Evolutionary conservation across 1,140 invertebrate species (phyloP), one percentile per base, ranked within the genome.

Genomic region (Antheraea pernyi): DNA sequence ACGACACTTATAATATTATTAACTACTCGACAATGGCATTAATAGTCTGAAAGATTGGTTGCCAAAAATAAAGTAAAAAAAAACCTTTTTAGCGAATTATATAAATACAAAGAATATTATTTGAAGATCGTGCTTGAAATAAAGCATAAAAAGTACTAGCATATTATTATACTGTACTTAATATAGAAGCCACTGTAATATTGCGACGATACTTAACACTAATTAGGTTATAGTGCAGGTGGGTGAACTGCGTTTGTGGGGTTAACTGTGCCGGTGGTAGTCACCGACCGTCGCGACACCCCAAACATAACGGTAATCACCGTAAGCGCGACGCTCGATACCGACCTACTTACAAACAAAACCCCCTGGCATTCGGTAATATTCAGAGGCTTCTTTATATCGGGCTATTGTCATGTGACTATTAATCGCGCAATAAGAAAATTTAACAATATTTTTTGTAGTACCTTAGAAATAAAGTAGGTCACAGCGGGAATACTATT

Each of bases 271-370:
- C 11, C 46, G 9, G 46, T 16, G 46, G 46, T 16, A 53, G 46
- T 53, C 39, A 42, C 39, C 39, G 39, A 42, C 39, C 39, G 39
- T 8, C 46, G 46, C 46, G 46, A 53, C 16, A 53, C 46, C 46
- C 16, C 46, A 53, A 53, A 16, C 46, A 53, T 53, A 16, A 53
- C 10, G 46, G 2, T n/a, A 53, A 53, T 16, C 46, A 53, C 11
- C 9, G 11, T 16, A 53, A 53, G 5, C 9, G 46, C 11, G 7
- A 42, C 39, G 46, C 46, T 53, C 46, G 46, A 53, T 53, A 53
- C 46, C 46, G 46, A 53, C 46, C 46, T 53, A 53, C 46, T 53
- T 53, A n/a, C 46, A 53, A 53, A 53, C 46, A 53, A 53, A 13
- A 53, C 11, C 16, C 11, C 13, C 9, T 13, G 46, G 46, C 46